Base-by-base conservation (phyloP, 2,113 vertebrate genomes). In the Delphinus delphis region DNA sequence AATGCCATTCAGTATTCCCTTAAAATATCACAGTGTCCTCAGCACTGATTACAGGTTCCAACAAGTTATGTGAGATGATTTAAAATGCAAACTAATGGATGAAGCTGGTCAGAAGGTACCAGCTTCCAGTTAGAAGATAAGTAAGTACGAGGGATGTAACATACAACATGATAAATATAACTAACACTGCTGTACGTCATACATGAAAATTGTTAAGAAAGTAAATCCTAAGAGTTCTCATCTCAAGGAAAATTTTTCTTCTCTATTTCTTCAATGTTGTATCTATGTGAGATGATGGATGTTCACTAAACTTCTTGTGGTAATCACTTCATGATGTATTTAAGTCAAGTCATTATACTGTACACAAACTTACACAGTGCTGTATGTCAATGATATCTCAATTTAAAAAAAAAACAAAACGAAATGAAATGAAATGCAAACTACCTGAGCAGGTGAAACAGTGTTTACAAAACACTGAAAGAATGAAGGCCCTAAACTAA, bases 361-460 rank as follows among this genome's bases (percentile, higher is more conserved):
- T 50, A 3, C 50, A 55, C 50, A 50, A 79, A 25, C 31, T n/a
- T 55, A 23, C 50, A n/a, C 6, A 79, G 47, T 50, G 31, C 76
- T 55, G 31, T 23, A 55, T 11, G 50, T 79, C 20, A 55, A 79
- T 33, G 14, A 6, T n/a, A 53, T 23, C 33, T n/a, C 31, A 55
- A 55, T 5, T 53, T 7, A 33, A 62, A 26, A 79, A 55, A 55
- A n/a, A 23, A 53, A 0, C 13, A 21, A 77, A 79, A 79, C 28
- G n/a, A 28, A 77, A 33, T 33, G 28, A 28, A 50, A 77, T n/a
- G 74, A 73, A 97, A 93, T 13, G 50, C n/a, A 88, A 96, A 89
- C 53, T 23, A 36, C 18, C 25, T 36, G 18, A 21, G 60, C 55
- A 87, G 68, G 1, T 70, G 67, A 68, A 77, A 76, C 0, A 13